These are phyloP conservation scores for Tetraneura akinire DNA, from an alignment of 1,140 invertebrate genomes.

Conservation along the genomic window DNA sequence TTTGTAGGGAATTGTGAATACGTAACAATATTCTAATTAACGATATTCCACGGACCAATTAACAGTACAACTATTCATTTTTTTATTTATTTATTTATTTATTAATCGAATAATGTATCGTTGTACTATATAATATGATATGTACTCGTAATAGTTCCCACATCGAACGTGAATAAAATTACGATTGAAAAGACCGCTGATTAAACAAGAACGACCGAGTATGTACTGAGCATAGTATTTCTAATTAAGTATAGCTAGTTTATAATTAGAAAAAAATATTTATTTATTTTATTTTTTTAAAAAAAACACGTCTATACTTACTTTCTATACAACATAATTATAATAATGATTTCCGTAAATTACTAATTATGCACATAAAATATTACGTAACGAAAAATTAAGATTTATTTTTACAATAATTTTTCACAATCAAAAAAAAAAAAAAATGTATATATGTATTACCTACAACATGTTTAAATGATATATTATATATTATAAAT, in stretches of 20 bases:
- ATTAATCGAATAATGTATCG: too few species aligned
- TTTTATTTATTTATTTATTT: too few species aligned
- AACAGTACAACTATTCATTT: neutral
- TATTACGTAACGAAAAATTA: too few species aligned
- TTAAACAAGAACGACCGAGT: neutral
- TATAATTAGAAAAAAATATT: neutral
- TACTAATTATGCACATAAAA: neutral
- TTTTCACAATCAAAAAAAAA: too few species aligned
- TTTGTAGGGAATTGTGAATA: neutral
- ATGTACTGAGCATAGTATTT: neutral
- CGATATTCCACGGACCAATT: conserved; percentile 1
- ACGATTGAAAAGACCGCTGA: neutral
- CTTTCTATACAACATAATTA: neutral
- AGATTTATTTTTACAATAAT: too few species aligned
- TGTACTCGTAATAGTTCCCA: neutral
- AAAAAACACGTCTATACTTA: neutral
- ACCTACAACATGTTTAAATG: too few species aligned
- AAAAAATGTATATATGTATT: too few species aligned
- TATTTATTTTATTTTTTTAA: neutral
- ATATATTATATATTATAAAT: too few species aligned
- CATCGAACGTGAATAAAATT: neutral
- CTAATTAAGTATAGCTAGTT: neutral
- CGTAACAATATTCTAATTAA: neutral
- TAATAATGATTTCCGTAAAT: neutral
- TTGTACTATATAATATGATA: too few species aligned